phyloP scores from a whole-genome alignment of 2,797 vertebrate species.

The Sebastes vulpes region DNA sequence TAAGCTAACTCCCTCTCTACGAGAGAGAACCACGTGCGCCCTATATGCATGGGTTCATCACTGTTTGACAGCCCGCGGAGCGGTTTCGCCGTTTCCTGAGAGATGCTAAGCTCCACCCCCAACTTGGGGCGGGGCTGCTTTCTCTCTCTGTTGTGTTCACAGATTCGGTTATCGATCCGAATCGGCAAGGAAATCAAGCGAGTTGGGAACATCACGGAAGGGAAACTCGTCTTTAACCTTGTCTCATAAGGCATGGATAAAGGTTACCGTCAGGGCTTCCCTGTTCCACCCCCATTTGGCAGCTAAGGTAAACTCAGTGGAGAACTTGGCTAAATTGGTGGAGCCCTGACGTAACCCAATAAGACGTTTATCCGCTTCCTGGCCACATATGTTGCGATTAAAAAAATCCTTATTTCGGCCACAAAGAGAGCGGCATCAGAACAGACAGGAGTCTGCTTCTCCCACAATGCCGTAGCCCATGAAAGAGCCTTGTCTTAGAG shows the following conservation, averaged over 20 bases:
- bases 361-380: not conserved
- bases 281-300: too few species aligned
- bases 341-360: not conserved
- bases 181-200: not conserved
- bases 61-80: not conserved
- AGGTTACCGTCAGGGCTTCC: too few species aligned
- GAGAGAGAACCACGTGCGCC: rapidly evolving
- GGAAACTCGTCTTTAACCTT: too few species aligned
- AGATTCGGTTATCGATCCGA: not conserved
- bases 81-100: too few species aligned
- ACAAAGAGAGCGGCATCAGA: too few species aligned
- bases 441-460: not conserved
- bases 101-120: not conserved
- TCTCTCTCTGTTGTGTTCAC: not conserved
- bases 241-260: too few species aligned
- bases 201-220: not conserved
- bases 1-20: too few species aligned
- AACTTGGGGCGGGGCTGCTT: not conserved
- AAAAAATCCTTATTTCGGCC: not conserved
- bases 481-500: not conserved
- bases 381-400: not conserved
- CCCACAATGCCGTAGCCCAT: not conserved
- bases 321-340: not conserved
- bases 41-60: not conserved
- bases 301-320: not conserved